These are phyloP conservation scores for Charanyca ferruginea DNA, from an alignment of 2,888 invertebrate genomes.

Conservation along the genomic window DNA sequence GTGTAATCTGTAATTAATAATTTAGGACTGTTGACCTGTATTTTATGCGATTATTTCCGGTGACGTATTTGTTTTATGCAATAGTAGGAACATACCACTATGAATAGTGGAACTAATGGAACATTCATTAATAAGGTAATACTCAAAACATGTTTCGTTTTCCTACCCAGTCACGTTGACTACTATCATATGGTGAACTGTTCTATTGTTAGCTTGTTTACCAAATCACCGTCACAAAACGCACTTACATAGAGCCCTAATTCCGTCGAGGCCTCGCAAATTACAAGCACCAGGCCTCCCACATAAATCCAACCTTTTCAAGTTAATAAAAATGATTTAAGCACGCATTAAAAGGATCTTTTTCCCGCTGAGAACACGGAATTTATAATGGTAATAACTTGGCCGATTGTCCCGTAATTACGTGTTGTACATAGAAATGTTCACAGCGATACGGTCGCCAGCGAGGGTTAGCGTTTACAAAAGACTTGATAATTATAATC, in stretches of 20 bases:
- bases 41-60: neutral
- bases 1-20: conserved; percentile 15
- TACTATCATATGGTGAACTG: neutral
- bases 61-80: conserved; percentile 2
- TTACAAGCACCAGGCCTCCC: conserved; percentile 79
- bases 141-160: neutral
- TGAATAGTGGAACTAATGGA: neutral
- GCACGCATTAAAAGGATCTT: conserved; percentile 86
- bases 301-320: conserved; percentile 88
- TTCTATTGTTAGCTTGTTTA: conserved; percentile 22
- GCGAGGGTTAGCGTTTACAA: conserved; percentile 41
- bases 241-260: conserved; percentile 70
- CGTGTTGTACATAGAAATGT: conserved; percentile 64
- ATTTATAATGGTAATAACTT: conserved; percentile 86
- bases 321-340: conserved; percentile 90
- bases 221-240: conserved; percentile 39
- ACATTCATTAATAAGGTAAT: neutral
- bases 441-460: conserved; percentile 42
- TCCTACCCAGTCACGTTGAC: neutral
- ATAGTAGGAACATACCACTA: neutral
- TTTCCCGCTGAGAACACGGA: conserved; percentile 81
- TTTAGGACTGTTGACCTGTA: neutral
- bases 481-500: conserved; percentile 59
- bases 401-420: conserved; percentile 81
- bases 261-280: conserved; percentile 77